These are phyloP conservation scores for Drosophila lini DNA, from an alignment of 1,140 invertebrate genomes.

Conservation along the genomic window DNA sequence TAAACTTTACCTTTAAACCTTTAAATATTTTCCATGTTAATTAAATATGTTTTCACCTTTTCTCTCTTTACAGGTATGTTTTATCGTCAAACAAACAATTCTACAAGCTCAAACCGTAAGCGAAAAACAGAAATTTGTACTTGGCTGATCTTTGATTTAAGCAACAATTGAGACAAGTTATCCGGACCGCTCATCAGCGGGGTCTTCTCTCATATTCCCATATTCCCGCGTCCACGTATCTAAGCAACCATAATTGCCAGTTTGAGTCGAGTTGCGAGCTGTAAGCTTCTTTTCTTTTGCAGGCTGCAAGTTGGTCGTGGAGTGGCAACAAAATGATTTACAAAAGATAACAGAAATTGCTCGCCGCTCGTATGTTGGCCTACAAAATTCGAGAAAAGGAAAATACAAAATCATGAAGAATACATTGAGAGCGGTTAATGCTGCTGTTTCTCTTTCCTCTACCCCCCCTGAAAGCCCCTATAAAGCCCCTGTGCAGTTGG, in stretches of 20 bases:
- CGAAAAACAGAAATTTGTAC: conserved; percentile 5
- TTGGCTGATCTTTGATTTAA: conserved; percentile 10
- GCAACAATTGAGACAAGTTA: conserved; percentile 6
- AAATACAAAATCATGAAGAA: conserved; percentile 72
- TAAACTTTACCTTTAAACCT: not conserved
- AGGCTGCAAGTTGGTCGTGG: conserved; percentile 47
- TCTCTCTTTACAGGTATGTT: conserved; percentile 37
- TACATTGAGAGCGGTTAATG: conserved; percentile 67
- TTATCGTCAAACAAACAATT: not conserved
- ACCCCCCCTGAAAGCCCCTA: not conserved
- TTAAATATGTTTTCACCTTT: not conserved
- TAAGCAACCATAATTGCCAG: conserved; percentile 72
- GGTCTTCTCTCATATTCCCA: conserved; percentile 24
- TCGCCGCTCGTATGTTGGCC: conserved; percentile 60
- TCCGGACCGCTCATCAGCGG: conserved; percentile 20
- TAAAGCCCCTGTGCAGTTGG: conserved; percentile 13
- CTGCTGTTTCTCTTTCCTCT: conserved; percentile 5
- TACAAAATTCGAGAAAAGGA: conserved; percentile 69
- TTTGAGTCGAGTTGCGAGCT: conserved; percentile 25
- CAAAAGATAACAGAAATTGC: conserved; percentile 78
- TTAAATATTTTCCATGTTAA: not conserved
- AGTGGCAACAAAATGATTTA: conserved; percentile 79
- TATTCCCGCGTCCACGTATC: conserved; percentile 58
- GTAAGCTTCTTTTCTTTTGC: conserved; percentile 15
- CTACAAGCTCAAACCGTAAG: conserved; percentile 22